phyloP scores from a whole-genome alignment of 2,888 invertebrate genomes.

The Uloborus plumipes region DNA sequence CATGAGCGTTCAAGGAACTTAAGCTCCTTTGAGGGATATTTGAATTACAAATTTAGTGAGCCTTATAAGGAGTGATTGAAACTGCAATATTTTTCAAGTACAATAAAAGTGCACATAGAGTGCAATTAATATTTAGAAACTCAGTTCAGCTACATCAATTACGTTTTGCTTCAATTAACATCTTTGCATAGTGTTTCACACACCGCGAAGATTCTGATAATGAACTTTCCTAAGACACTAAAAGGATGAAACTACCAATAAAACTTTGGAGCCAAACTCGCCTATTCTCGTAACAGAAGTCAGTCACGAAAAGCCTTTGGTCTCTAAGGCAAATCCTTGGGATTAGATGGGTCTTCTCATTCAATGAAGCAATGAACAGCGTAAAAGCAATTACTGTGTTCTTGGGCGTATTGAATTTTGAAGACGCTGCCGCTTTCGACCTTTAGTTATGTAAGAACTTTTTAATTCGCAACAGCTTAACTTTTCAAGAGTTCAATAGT shows the following conservation, averaged over 20 bases:
- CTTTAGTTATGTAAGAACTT: neutral
- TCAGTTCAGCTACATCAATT: constrained; percentile 28
- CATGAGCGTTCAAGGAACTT: too few species aligned
- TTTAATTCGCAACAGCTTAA: constrained; percentile 1
- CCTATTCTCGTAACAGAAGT: constrained; percentile 35
- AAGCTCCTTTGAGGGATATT: too few species aligned
- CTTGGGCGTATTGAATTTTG: constrained; percentile 38
- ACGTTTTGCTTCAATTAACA: constrained; percentile 50
- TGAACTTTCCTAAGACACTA: constrained; percentile 59
- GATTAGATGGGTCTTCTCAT: constrained; percentile 45
- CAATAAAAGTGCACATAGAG: neutral
- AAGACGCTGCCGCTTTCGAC: constrained; percentile 30
- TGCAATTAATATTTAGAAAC: constrained; percentile 41
- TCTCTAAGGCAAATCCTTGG: constrained; percentile 44
- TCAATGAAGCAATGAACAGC: constrained; percentile 12
- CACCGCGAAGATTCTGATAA: constrained; percentile 43
- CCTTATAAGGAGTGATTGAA: too few species aligned
- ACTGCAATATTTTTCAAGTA: too few species aligned
- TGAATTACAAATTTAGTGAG: too few species aligned
- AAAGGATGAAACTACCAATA: constrained; percentile 54
- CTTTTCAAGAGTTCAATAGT: too few species aligned
- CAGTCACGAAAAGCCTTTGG: constrained; percentile 35
- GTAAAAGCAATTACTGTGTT: constrained; percentile 30
- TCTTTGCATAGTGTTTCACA: constrained; percentile 38
- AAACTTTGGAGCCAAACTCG: constrained; percentile 50